These are phyloP conservation scores for Tapirus terrestris DNA, from an alignment of 2,113 vertebrate species.

Conservation along the genomic window DNA sequence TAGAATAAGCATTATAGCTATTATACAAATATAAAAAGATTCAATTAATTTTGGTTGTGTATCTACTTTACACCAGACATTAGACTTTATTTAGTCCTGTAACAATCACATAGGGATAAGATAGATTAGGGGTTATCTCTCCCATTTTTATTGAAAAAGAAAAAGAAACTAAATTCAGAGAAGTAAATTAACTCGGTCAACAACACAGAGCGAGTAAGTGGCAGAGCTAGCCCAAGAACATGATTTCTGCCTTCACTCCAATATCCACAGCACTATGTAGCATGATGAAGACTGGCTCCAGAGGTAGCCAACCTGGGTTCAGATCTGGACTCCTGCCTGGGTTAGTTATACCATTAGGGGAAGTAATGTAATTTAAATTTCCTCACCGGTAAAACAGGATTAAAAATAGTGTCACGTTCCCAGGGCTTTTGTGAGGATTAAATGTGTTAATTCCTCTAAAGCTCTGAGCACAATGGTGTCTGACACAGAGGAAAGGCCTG, in stretches of 20 bases:
- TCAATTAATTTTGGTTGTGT: background rate
- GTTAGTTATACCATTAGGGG: background rate
- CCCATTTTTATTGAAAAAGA: background rate
- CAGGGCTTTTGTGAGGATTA: background rate
- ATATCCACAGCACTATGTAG: rapidly evolving
- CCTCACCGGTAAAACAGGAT: background rate
- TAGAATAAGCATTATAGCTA: background rate
- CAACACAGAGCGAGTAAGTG: background rate
- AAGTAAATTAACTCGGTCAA: background rate
- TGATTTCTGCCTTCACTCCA: too few species aligned
- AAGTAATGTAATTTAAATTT: background rate
- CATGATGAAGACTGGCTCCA: background rate
- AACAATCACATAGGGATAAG: background rate
- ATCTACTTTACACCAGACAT: background rate
- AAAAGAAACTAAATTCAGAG: background rate
- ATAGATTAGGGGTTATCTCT: background rate
- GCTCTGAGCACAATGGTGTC: background rate
- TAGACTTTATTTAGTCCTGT: background rate
- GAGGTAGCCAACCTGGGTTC: background rate
- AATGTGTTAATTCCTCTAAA: background rate
- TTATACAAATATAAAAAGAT: background rate
- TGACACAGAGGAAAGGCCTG: background rate
- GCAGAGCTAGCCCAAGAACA: background rate
- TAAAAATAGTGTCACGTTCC: background rate
- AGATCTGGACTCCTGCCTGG: background rate